These are phyloP conservation scores for Diadophis punctatus DNA, from an alignment of 2,113 vertebrate species.

Conservation along the genomic window DNA sequence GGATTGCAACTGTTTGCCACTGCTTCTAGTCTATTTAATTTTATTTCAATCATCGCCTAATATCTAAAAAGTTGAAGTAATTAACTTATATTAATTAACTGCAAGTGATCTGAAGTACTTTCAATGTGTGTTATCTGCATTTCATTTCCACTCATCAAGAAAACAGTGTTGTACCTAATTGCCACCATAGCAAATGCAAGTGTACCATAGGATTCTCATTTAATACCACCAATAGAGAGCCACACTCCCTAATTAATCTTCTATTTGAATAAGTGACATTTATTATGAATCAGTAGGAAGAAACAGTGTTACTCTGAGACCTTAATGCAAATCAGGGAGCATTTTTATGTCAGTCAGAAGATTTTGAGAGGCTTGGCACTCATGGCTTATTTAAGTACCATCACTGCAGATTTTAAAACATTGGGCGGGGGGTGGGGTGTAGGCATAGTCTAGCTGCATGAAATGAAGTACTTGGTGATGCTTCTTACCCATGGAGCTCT, in stretches of 20 bases:
- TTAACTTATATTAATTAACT: conserved; percentile 60
- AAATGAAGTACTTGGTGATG: not conserved
- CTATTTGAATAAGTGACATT: conserved; percentile 9
- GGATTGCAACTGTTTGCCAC: conserved; percentile 42
- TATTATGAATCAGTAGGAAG: conserved; percentile 25
- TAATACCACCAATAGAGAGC: conserved; percentile 17
- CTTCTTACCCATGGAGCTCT: not conserved
- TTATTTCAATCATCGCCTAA: conserved; percentile 53
- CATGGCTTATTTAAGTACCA: not conserved
- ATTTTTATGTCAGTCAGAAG: conserved; percentile 31
- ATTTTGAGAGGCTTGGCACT: not conserved
- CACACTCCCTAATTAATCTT: conserved; percentile 4
- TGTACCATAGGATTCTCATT: conserved; percentile 25
- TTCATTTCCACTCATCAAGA: conserved; percentile 56
- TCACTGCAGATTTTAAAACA: not conserved
- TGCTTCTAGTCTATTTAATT: conserved; percentile 21
- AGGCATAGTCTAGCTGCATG: not conserved
- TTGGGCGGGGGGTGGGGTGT: not conserved
- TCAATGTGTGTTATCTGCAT: conserved; percentile 49
- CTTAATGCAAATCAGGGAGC: conserved; percentile 32
- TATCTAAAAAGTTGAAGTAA: not conserved
- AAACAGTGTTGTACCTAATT: conserved; percentile 41
- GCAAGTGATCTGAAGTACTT: conserved; percentile 39
- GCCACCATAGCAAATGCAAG: conserved; percentile 4
- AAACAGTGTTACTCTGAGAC: conserved; percentile 15